Conservation (phyloP, 2,113 vertebrate genomes). For the Cyprinodon tularosa region DNA sequence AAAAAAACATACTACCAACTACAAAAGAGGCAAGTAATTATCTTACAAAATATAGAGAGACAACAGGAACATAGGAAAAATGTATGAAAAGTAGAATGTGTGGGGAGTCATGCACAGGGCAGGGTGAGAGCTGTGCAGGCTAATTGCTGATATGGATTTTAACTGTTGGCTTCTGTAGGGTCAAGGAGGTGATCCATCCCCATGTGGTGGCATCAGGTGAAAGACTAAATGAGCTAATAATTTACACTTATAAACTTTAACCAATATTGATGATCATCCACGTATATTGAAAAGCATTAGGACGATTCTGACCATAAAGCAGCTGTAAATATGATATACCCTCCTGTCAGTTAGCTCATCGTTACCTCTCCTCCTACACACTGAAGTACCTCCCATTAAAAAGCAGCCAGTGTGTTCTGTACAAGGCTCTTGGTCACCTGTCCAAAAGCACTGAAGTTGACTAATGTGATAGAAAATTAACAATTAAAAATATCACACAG, state of each 20-base stretch:
- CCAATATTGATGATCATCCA: conserved; percentile 49
- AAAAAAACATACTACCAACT: background rate
- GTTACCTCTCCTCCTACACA: conserved; percentile 21
- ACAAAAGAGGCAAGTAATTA: conserved; percentile 46
- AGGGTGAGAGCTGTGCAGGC: conserved; percentile 36
- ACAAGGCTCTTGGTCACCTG: conserved; percentile 62
- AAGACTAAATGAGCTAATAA: conserved; percentile 67
- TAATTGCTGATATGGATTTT: conserved; percentile 74
- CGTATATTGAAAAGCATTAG: conserved; percentile 53
- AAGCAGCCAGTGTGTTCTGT: conserved; percentile 32
- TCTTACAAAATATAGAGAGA: conserved; percentile 17
- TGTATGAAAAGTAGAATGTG: conserved; percentile 37
- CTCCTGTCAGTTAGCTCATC: conserved; percentile 44
- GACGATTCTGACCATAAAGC: conserved; percentile 43
- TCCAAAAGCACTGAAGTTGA: conserved; percentile 63
- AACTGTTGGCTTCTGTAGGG: conserved; percentile 66
- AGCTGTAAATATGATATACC: conserved; percentile 65
- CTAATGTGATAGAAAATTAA: conserved; percentile 80
- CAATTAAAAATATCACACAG: conserved; percentile 76
- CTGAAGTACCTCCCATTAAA: conserved; percentile 43
- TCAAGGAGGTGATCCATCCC: conserved; percentile 53
- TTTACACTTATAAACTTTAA: conserved; percentile 64
- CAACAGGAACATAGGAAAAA: conserved; percentile 7
- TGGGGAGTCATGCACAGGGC: conserved; percentile 17
- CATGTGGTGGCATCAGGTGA: conserved; percentile 53